Percentiles rank a stretch among this genome's conserved stretches.
Evolutionary conservation across 2,888 invertebrate genomes (phyloP).

Genomic region (Standfussiana lucernea): DNA sequence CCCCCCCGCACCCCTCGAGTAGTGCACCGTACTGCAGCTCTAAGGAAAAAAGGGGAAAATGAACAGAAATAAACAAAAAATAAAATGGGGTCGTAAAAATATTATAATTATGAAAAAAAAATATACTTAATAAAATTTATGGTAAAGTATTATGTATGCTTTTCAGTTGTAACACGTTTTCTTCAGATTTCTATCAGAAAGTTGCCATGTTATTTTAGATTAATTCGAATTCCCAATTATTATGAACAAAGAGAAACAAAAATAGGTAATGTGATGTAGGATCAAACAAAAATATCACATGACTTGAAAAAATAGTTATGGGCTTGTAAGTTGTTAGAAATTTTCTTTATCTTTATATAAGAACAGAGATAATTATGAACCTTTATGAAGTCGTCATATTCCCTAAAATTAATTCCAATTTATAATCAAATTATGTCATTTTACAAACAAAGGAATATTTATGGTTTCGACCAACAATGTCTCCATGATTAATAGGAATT

Average conservation of each 20-base stretch:
- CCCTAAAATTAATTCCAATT: background rate
- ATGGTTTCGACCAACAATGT: background rate
- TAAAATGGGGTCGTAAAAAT: conserved; percentile 58
- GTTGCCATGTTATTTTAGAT: background rate
- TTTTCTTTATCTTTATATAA: background rate
- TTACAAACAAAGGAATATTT: conserved; percentile 15
- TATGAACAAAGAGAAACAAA: background rate
- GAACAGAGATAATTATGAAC: conserved; percentile 1
- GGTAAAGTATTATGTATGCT: background rate
- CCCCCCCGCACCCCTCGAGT: conserved; percentile 90
- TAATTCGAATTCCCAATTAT: background rate
- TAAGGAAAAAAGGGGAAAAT: conserved; percentile 74
- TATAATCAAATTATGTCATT: conserved; percentile 24
- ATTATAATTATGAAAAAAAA: background rate
- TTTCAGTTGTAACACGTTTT: background rate
- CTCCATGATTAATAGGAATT: conserved; percentile 17
- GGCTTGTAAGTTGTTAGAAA: background rate
- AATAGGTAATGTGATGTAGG: conserved; percentile 56
- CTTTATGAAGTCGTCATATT: background rate
- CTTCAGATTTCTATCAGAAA: background rate
- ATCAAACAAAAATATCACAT: conserved; percentile 51
- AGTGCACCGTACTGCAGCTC: conserved; percentile 91
- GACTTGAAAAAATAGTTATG: background rate
- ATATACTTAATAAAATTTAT: background rate
- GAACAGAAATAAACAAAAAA: conserved; percentile 62